A percentile compares a stretch with the other conserved stretches of the same genome.
Conservation (phyloP, 2,113 vertebrate species). For the Nothobranchius kuhntae region DNA sequence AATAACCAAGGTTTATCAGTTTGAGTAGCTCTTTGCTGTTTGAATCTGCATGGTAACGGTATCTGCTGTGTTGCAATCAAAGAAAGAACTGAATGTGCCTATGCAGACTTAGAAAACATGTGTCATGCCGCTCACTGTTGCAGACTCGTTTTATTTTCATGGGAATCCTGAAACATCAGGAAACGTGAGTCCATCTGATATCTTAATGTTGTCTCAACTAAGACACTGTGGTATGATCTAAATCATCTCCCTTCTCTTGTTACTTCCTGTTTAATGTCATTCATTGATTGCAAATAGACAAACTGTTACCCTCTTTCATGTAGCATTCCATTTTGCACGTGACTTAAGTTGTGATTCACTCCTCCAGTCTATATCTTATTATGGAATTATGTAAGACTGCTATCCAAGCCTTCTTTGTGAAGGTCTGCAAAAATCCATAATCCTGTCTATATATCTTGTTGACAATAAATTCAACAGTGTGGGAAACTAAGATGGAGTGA, state of each 20-base stretch:
- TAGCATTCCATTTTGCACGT: conserved; percentile 12
- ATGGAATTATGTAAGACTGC: conserved; percentile 43
- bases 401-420: conserved; percentile 6
- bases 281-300: neutral
- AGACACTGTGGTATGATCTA: too few species aligned
- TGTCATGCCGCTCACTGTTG: neutral
- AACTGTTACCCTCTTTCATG: neutral
- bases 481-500: neutral
- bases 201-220: too few species aligned
- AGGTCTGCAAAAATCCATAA: conserved; percentile 34
- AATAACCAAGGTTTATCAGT: conserved; percentile 6
- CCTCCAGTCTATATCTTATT: conserved; percentile 42
- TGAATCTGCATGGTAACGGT: neutral
- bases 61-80: conserved; percentile 8
- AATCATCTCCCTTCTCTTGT: neutral
- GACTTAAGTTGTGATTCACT: conserved; percentile 24
- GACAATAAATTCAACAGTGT: neutral
- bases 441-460: neutral
- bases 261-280: too few species aligned
- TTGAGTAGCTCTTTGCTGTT: neutral
- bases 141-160: neutral
- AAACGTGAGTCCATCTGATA: neutral
- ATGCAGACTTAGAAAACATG: conserved; percentile 1
- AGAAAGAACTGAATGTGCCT: conserved; percentile 13
- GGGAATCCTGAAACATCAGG: neutral